Evolutionary conservation across 1,140 invertebrate species (phyloP).

Genomic region (Amphibalanus amphitrite): DNA sequence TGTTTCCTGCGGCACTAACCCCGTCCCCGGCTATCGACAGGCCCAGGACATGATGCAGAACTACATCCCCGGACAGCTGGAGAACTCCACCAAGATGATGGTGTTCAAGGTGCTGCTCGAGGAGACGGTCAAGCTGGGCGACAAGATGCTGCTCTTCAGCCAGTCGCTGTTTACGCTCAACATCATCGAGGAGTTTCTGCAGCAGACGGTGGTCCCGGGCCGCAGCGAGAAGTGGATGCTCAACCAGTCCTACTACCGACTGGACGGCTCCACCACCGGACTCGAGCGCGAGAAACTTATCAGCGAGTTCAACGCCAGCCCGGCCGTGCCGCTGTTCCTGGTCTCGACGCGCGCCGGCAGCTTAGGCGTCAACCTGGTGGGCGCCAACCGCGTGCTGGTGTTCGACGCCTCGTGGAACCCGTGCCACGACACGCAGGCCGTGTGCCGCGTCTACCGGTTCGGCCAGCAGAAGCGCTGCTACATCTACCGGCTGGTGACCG

Average conservation of each 20-base stretch:
- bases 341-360: constrained; percentile 96
- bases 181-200: constrained; percentile 90
- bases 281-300: constrained; percentile 89
- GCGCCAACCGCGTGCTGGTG: constrained; percentile 91
- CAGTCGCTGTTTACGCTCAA: constrained; percentile 90
- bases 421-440: constrained; percentile 97
- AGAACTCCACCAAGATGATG: constrained; percentile 89
- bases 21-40: constrained; percentile 27
- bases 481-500: constrained; percentile 90
- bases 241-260: constrained; percentile 36
- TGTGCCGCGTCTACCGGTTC: constrained; percentile 92
- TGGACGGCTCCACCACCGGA: constrained; percentile 89
- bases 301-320: constrained; percentile 87
- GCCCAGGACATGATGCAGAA: constrained; percentile 67
- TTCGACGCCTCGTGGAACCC: constrained; percentile 99
- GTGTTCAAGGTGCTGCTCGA: constrained; percentile 84
- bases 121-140: constrained; percentile 66
- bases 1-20: no score
- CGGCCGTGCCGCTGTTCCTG: constrained; percentile 75
- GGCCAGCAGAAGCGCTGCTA: constrained; percentile 87
- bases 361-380: constrained; percentile 91
- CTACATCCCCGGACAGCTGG: constrained; percentile 71
- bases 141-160: constrained; percentile 89
- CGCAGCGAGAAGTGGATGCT: constrained; percentile 55
- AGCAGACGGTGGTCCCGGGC: constrained; percentile 56